Evolutionary conservation across 23 tunicate genomes (phyloP), one percentile per base, ranked within the genome.

Genomic region (Trididemnum clinides): DNA sequence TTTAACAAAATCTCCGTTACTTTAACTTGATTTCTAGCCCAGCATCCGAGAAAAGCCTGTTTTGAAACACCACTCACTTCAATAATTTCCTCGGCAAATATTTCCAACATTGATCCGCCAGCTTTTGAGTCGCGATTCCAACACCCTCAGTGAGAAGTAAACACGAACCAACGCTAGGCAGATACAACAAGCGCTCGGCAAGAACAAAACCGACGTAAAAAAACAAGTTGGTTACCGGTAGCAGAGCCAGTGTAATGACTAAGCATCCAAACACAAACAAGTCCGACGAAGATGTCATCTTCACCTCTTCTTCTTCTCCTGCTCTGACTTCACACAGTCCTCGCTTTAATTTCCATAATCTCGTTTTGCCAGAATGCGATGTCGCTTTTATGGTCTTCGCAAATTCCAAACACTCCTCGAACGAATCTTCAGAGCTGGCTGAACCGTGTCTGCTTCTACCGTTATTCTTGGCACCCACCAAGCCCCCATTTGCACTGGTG

Each of bases 131-230:
- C 27, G 51, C 22, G 29, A 66, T 31, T 66, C 5, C 75, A 29
- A 6, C 36, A 15, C 12, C 34, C 33, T 87, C 80, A 0, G 73
- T 58, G 30, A 83, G 33, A 1, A 92, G 71, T 26, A 92, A 57
- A 34, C 92, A 88, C 33, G 76, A 71, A 51, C 94, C 98, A 25
- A 85, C 66, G 39, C 98, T 94, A 1, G 98, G 94, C 31, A 94
- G 73, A 49, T 89, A 94, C 64, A 94, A 77, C 10, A 94, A 28
- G 57, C 98, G 54, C 65, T 94, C 98, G 30, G 98, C 98, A 10
- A 94, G 33, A 1, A 94, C 94, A 49, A 94, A 94, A 4, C 98
- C 98, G 39, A 94, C 98, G 63, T 94, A 89, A 64, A 94, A 89
- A 22, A 94, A 73, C 35, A 94, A 51, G 81, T 94, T 94, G n/a